Base-by-base conservation (phyloP, 1,140 invertebrate genomes). In the Dinothrombium tinctorium region DNA sequence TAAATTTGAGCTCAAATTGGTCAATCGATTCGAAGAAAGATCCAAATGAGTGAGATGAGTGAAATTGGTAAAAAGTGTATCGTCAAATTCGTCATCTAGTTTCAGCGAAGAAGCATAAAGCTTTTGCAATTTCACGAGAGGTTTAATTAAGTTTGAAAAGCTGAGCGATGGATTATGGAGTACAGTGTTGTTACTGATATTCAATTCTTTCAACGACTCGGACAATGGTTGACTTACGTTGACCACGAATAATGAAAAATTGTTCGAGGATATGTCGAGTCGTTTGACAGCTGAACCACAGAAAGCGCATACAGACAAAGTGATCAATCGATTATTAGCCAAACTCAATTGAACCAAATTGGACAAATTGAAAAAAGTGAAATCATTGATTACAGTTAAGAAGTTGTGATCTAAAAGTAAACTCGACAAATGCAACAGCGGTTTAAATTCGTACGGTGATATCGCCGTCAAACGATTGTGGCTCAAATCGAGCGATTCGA, bases 291-390 rank as follows among this genome's bases (percentile, higher is more conserved):
- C 69, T 39, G 74, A 59, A 54, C 76, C 73, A 37, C 63, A 59
- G 50, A 79, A 74, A 26, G 74, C 69, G 37, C 66, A 64, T 20
- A 68, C 64, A 23, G 72, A 69, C 46, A 79, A 61, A 54, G 74
- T 69, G 17, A 69, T 72, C 36, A 82, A 60, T 35, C 71, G 61
- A 54, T 81, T 82, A 46, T 68, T 64, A 21, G 72, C 66, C 29
- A 81, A 57, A 23, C 50, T 60, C 20, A 76, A 54, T 25, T 60
- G 55, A 23, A 53, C 49, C 1, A 67, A 47, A n/a, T n/a, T n/a
- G 15, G 53, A 39, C 49, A 58, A 55, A 48, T 67, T 66, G 33
- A 65, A 62, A 56, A 79, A 79, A 44, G 73, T 73, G 46, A 69
- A 62, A 53, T 78, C 74, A 20, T 74, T 61, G 26, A 77, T 62